phyloP scores from a whole-genome alignment of 2,113 vertebrate species.

The Urocolius indicus region DNA sequence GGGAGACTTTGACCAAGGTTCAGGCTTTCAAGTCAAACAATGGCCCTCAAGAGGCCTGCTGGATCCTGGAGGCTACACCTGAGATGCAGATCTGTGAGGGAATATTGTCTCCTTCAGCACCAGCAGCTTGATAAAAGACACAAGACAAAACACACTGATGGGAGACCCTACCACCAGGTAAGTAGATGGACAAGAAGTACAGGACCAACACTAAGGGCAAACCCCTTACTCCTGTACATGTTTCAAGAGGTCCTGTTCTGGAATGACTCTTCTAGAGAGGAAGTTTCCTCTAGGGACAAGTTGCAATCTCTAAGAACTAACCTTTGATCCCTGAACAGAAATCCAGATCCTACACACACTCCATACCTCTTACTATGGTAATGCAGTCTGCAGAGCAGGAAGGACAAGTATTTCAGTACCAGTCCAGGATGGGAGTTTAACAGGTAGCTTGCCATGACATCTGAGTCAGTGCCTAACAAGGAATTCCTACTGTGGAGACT shows the following conservation, averaged over 20 bases:
- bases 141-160: neutral
- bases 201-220: neutral
- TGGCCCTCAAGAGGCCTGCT: neutral
- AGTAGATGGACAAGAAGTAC: neutral
- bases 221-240: neutral
- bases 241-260: neutral
- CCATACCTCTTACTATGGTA: neutral
- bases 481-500: neutral
- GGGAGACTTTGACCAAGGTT: neutral
- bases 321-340: neutral
- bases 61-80: neutral
- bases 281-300: neutral
- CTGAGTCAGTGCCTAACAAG: neutral
- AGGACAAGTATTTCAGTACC: slow-evolving; percentile 50
- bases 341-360: slow-evolving; percentile 14
- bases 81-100: neutral
- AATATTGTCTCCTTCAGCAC: neutral
- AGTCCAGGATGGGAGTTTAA: neutral
- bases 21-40: neutral
- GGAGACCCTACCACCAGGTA: neutral
- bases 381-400: slow-evolving; percentile 36
- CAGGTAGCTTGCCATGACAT: neutral
- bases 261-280: neutral
- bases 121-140: neutral
- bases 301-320: slow-evolving; percentile 46